Percentiles rank a stretch among this genome's conserved stretches.
Conservation (phyloP, 2,888 invertebrate genomes). For the Gerosis bhagava region DNA sequence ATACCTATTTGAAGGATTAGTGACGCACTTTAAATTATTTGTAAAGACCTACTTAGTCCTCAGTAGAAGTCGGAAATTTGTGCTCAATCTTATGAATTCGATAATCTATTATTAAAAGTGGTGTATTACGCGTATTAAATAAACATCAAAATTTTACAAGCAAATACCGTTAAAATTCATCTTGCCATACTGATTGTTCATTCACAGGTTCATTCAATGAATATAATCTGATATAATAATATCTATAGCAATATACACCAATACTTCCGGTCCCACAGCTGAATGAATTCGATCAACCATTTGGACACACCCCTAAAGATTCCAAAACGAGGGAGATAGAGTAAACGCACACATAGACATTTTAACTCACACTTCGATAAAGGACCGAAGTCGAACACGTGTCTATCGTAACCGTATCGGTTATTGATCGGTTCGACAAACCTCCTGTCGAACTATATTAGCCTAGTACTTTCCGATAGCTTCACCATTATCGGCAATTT, state of each 20-base stretch:
- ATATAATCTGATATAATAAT: too few relatives aligned
- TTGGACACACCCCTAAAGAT: slow-evolving; percentile 13
- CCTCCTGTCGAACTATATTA: slow-evolving; percentile 46
- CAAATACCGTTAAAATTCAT: too few relatives aligned
- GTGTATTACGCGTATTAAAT: too few relatives aligned
- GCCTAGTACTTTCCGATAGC: slow-evolving; percentile 75
- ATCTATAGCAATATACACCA: neutral
- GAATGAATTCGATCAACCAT: slow-evolving; percentile 6
- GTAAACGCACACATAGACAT: slow-evolving; percentile 18
- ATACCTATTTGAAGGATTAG: too few relatives aligned
- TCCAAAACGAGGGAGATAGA: slow-evolving; percentile 10
- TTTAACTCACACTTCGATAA: neutral
- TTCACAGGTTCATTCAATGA: too few relatives aligned
- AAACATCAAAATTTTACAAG: too few relatives aligned
- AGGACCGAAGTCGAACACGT: slow-evolving; percentile 15
- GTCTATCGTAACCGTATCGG: slow-evolving; percentile 26
- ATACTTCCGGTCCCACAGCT: neutral
- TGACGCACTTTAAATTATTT: too few relatives aligned
- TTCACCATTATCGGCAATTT: slow-evolving; percentile 75
- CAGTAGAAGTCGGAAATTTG: too few relatives aligned
- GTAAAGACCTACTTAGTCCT: too few relatives aligned
- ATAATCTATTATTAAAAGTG: too few relatives aligned
- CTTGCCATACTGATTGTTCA: too few relatives aligned
- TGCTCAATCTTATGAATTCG: too few relatives aligned
- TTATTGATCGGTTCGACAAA: slow-evolving; percentile 71